Conservation (phyloP, 2,888 invertebrate genomes). For the Oasisia sp. region DNA sequence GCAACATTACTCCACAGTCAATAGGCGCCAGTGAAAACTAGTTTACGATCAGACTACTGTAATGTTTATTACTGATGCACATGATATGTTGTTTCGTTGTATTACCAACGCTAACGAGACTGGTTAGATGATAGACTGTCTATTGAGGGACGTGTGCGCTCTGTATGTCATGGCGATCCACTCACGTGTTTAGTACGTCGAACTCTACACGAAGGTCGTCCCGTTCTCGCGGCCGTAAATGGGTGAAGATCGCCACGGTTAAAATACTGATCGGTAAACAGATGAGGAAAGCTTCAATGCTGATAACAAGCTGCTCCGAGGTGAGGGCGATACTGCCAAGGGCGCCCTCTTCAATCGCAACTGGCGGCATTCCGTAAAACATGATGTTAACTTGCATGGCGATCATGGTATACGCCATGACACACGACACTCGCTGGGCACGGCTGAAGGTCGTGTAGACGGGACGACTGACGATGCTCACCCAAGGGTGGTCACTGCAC, state of each 20-base stretch:
- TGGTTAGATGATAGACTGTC: too few relatives aligned
- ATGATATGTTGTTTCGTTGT: too few relatives aligned
- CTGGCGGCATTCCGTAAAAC: background rate
- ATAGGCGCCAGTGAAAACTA: too few relatives aligned
- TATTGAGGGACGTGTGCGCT: too few relatives aligned
- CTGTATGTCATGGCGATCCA: background rate
- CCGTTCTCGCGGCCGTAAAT: background rate
- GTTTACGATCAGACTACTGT: too few relatives aligned
- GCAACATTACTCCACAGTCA: too few relatives aligned
- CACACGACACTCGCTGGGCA: constrained; percentile 58
- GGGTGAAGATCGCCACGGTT: background rate
- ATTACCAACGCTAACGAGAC: too few relatives aligned
- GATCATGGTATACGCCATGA: background rate
- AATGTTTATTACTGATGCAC: too few relatives aligned
- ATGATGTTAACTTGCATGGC: constrained; percentile 22
- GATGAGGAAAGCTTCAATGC: background rate
- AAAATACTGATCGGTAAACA: constrained; percentile 1
- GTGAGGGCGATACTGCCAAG: background rate
- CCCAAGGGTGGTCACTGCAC: constrained; percentile 58
- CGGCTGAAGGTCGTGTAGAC: constrained; percentile 55
- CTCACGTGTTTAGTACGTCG: background rate
- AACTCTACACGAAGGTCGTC: background rate
- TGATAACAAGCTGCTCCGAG: background rate
- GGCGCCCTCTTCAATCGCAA: background rate
- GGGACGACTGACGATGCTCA: constrained; percentile 59